Evolutionary conservation across 2,797 vertebrate species (phyloP).

Genomic region (Pangasius sanitwongsei): DNA sequence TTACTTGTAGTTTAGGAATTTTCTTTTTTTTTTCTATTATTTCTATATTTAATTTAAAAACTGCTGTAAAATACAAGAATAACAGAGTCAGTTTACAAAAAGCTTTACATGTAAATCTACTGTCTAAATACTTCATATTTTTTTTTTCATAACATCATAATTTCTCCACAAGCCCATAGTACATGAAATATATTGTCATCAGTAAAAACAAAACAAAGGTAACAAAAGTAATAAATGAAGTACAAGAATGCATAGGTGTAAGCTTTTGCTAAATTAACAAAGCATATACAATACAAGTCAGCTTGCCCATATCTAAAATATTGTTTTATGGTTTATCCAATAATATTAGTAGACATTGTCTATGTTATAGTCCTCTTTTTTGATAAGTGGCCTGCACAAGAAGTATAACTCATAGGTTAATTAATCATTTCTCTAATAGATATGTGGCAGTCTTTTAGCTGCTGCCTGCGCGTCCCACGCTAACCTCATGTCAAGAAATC

Average conservation of each 20-base stretch:
- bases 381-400: slow-evolving; percentile 76
- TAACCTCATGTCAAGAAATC: slow-evolving; percentile 1
- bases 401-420: slow-evolving; percentile 64
- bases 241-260: slow-evolving; percentile 92
- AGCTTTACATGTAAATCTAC: slow-evolving; percentile 85
- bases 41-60: slow-evolving; percentile 72
- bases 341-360: slow-evolving; percentile 68
- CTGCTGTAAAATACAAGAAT: slow-evolving; percentile 78
- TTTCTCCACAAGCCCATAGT: slow-evolving; percentile 92
- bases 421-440: slow-evolving; percentile 17
- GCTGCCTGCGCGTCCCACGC: slow-evolving; percentile 28
- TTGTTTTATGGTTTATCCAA: slow-evolving; percentile 60
- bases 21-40: slow-evolving; percentile 64
- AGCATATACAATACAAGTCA: slow-evolving; percentile 81
- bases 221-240: slow-evolving; percentile 83
- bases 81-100: slow-evolving; percentile 88
- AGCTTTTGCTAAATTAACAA: slow-evolving; percentile 85
- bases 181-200: slow-evolving; percentile 88
- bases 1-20: slow-evolving; percentile 61
- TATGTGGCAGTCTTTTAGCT: slow-evolving; percentile 12
- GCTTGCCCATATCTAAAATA: slow-evolving; percentile 61
- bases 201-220: slow-evolving; percentile 83
- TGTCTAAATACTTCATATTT: slow-evolving; percentile 84
- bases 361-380: slow-evolving; percentile 38
- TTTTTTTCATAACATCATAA: slow-evolving; percentile 82